A percentile compares a stretch with the other conserved stretches of the same genome.
phyloP scores from a whole-genome alignment of 2,888 invertebrate genomes.

The Lymantria dispar region DNA sequence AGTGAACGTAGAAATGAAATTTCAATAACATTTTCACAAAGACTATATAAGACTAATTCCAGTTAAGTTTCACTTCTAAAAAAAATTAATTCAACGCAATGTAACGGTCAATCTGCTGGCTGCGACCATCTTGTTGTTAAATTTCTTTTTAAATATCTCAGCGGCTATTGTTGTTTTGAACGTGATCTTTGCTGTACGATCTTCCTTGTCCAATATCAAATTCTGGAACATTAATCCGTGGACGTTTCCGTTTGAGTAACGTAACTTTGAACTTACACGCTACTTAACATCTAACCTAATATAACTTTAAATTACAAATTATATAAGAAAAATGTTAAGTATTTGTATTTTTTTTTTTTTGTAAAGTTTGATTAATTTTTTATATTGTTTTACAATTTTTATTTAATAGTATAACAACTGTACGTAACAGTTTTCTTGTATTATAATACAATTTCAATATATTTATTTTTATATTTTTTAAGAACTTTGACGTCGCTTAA shows the following conservation, averaged over 20 bases:
- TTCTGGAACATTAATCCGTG: slow-evolving; percentile 68
- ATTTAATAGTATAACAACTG: no score
- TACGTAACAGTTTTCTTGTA: slow-evolving; percentile 44
- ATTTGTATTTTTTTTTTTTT: neutral
- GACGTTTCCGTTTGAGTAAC: slow-evolving; percentile 19
- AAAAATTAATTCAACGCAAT: slow-evolving; percentile 29
- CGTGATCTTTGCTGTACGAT: slow-evolving; percentile 63
- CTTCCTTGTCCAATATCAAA: slow-evolving; percentile 68
- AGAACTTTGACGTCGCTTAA: no score
- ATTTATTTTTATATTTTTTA: neutral
- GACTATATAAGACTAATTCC: no score
- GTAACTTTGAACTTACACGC: neutral
- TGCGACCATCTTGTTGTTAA: slow-evolving; percentile 77
- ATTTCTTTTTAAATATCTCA: slow-evolving; percentile 68
- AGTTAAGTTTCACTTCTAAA: slow-evolving; percentile 54
- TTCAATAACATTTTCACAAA: no score
- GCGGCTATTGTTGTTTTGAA: slow-evolving; percentile 66
- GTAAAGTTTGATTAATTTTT: no score
- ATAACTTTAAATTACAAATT: slow-evolving; percentile 10
- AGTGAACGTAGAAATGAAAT: no score
- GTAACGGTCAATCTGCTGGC: slow-evolving; percentile 68
- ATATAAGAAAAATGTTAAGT: slow-evolving; percentile 44
- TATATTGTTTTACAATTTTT: no score
- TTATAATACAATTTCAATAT: slow-evolving; percentile 42
- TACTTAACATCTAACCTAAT: slow-evolving; percentile 9